These are phyloP conservation scores for Tiaroga cobitis DNA, from an alignment of 2,797 vertebrate species.

Conservation along the genomic window DNA sequence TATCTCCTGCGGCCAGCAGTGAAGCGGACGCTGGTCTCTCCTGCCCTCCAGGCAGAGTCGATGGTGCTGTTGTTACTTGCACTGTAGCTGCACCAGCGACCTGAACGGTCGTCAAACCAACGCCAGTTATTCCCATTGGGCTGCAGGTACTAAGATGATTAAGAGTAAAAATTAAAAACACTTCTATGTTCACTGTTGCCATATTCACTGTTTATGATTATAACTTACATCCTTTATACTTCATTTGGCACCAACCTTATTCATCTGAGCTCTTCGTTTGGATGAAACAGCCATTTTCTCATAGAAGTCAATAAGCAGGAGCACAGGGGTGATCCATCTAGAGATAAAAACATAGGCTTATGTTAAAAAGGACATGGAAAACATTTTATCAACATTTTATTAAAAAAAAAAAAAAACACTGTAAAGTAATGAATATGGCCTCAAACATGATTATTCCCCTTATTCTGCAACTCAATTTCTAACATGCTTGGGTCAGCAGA, in stretches of 20 bases:
- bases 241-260: conserved; percentile 80
- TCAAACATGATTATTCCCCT: not conserved
- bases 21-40: conserved; percentile 94
- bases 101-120: conserved; percentile 97
- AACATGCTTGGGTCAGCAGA: conserved; percentile 23
- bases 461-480: not conserved
- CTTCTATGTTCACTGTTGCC: not conserved
- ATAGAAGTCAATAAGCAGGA: conserved; percentile 94
- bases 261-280: conserved; percentile 94
- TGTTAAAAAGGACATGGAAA: not conserved
- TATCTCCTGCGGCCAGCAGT: conserved; percentile 95
- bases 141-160: conserved; percentile 85
- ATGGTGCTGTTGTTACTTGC: conserved; percentile 97
- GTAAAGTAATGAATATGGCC: not conserved
- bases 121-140: conserved; percentile 97
- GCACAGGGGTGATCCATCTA: conserved; percentile 96
- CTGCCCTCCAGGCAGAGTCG: conserved; percentile 92
- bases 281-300: conserved; percentile 96
- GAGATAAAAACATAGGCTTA: conserved; percentile 38
- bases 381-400: not conserved
- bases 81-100: conserved; percentile 97
- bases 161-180: not conserved
- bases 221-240: not conserved
- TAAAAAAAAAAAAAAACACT: not conserved
- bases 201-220: not conserved